Evolutionary conservation across 2,113 vertebrate genomes (phyloP).

Genomic region (Anarrhichthys ocellatus): DNA sequence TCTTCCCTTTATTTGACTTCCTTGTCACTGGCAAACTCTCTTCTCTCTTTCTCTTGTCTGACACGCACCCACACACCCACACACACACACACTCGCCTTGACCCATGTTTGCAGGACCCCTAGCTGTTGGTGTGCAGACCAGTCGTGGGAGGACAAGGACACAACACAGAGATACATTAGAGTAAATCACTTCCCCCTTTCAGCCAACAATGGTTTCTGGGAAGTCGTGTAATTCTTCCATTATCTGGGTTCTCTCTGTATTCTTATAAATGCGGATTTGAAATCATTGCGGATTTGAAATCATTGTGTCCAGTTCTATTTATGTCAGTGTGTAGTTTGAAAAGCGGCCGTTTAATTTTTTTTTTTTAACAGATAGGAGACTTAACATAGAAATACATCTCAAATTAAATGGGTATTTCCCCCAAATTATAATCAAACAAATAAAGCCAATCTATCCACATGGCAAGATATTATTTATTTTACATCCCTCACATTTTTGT

Average conservation of each 20-base stretch:
- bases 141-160: conserved; percentile 76
- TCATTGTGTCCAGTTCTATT: conserved; percentile 19
- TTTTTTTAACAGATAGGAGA: background rate
- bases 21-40: conserved; percentile 63
- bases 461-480: background rate
- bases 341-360: background rate
- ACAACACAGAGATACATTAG: conserved; percentile 79
- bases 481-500: background rate
- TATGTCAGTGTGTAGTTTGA: background rate
- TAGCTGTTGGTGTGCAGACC: conserved; percentile 51
- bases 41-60: conserved; percentile 36
- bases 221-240: conserved; percentile 71
- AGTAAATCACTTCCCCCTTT: conserved; percentile 77
- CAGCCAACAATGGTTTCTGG: conserved; percentile 67
- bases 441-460: no score
- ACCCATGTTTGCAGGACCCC: conserved; percentile 69
- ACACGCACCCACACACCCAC: conserved; percentile 21
- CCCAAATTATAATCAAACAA: background rate
- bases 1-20: conserved; percentile 81
- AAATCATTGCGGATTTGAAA: conserved; percentile 59
- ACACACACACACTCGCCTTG: conserved; percentile 56
- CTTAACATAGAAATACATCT: background rate
- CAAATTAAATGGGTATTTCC: background rate
- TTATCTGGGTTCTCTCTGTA: conserved; percentile 55
- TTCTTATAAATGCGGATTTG: conserved; percentile 48